These are phyloP conservation scores for Hippasteria phrygiana DNA, from an alignment of 53 echinoderm and acorn worm genomes.

Conservation along the genomic window DNA sequence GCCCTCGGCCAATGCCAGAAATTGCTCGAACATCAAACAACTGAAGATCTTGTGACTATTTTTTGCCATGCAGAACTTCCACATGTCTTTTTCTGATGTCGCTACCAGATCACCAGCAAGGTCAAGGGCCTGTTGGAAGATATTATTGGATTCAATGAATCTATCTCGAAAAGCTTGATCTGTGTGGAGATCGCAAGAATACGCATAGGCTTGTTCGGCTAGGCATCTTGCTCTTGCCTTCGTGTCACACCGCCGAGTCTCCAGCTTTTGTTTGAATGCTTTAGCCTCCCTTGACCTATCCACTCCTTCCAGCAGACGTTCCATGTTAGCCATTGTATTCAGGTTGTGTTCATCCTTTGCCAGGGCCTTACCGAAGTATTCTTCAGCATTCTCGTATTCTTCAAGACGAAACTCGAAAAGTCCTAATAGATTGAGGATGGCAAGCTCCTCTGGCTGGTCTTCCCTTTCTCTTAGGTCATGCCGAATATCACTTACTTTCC, in stretches of 20 bases:
- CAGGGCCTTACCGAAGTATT: constrained; percentile 6
- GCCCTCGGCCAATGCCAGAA: not conserved
- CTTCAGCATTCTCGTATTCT: constrained; percentile 12
- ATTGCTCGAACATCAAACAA: not conserved
- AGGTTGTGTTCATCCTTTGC: constrained; percentile 33
- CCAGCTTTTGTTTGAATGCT: not conserved
- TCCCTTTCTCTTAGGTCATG: not conserved
- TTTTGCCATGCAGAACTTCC: constrained; percentile 47
- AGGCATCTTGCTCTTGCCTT: constrained; percentile 11
- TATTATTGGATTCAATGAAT: constrained; percentile 7
- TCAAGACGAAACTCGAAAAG: constrained; percentile 6
- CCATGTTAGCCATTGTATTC: constrained; percentile 49
- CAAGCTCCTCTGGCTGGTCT: constrained; percentile 19
- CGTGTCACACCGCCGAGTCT: no score
- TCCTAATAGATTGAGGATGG: constrained; percentile 29
- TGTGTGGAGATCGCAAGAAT: constrained; percentile 38
- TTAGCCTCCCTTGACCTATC: not conserved
- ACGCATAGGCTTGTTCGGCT: constrained; percentile 57
- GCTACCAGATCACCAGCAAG: constrained; percentile 9
- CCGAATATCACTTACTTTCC: constrained; percentile 1
- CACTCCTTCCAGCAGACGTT: not conserved
- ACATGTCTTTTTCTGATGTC: constrained; percentile 17
- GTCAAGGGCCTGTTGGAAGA: constrained; percentile 32
- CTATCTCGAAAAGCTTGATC: constrained; percentile 12
- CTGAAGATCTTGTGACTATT: constrained; percentile 32